A percentile compares a stretch with the other conserved stretches of the same genome.
phyloP scores from a whole-genome alignment of 1,140 invertebrate genomes.

The Zaprionus vittiger region DNA sequence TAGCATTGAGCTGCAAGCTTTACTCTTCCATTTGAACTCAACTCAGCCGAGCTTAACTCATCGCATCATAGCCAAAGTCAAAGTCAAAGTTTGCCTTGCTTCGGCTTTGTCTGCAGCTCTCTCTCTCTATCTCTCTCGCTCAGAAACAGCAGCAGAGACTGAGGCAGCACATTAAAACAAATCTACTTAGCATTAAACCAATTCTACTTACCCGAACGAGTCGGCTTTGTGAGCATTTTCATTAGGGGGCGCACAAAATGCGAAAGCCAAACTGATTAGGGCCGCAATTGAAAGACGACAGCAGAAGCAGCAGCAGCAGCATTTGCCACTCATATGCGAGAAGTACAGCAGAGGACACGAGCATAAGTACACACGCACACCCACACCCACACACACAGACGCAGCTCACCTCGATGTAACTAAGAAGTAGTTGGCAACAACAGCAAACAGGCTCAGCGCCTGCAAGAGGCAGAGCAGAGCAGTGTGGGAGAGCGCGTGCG shows the following conservation, averaged over 20 bases:
- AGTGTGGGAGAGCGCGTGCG: not conserved
- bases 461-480: not conserved
- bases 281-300: constrained; percentile 52
- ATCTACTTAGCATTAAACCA: constrained; percentile 79
- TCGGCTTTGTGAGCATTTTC: constrained; percentile 48
- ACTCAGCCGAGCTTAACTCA: constrained; percentile 40
- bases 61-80: constrained; percentile 29
- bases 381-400: not conserved
- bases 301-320: constrained; percentile 13
- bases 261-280: constrained; percentile 77
- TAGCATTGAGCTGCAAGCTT: constrained; percentile 44
- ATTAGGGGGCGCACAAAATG: constrained; percentile 55
- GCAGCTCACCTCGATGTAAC: constrained; percentile 13
- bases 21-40: constrained; percentile 46
- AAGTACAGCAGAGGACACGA: constrained; percentile 17
- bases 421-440: not conserved
- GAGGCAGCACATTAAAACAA: constrained; percentile 58
- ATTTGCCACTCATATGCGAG: constrained; percentile 41
- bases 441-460: not conserved
- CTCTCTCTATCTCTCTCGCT: too few relatives aligned
- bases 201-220: constrained; percentile 46
- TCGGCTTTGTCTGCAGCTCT: not conserved
- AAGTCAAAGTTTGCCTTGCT: constrained; percentile 33
- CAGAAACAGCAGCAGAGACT: not conserved
- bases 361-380: constrained; percentile 24